These are phyloP conservation scores for Ciconia nigra DNA, from an alignment of 2,797 vertebrate genomes.

Conservation along the genomic window DNA sequence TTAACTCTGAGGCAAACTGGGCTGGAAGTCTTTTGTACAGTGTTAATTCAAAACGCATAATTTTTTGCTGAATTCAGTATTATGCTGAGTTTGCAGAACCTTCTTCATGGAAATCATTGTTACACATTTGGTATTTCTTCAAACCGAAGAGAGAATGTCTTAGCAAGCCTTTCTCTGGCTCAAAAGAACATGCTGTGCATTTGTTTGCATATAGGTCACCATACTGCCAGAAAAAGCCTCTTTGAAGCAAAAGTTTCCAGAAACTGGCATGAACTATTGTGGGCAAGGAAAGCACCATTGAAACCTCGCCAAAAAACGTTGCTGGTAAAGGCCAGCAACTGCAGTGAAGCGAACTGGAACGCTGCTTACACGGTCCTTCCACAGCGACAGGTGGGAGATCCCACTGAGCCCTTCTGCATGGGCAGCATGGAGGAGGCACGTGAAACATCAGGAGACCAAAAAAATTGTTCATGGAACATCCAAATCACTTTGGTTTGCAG, in stretches of 20 bases:
- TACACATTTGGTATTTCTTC: conserved; percentile 60
- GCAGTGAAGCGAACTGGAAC: background rate
- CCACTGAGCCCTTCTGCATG: background rate
- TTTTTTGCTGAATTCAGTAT: conserved; percentile 52
- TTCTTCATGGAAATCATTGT: conserved; percentile 62
- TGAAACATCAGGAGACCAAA: background rate
- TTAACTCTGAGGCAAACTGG: background rate
- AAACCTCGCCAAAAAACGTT: conserved; percentile 37
- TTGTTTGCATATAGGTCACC: conserved; percentile 65
- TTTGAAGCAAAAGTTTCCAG: conserved; percentile 71
- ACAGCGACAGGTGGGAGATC: background rate
- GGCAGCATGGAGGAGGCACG: background rate
- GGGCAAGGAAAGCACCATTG: conserved; percentile 70
- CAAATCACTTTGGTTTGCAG: background rate
- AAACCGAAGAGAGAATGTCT: conserved; percentile 72
- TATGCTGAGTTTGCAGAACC: conserved; percentile 51
- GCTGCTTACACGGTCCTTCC: background rate
- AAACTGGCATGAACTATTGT: conserved; percentile 65
- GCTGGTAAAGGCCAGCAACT: conserved; percentile 59
- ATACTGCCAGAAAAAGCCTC: conserved; percentile 58
- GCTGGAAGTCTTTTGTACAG: conserved; percentile 27
- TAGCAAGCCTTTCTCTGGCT: conserved; percentile 72
- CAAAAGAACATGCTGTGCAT: conserved; percentile 69
- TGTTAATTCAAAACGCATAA: conserved; percentile 8
- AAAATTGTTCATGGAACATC: background rate